Evolutionary conservation across 2,113 vertebrate species (phyloP).

Genomic region (Pluvialis apricaria): DNA sequence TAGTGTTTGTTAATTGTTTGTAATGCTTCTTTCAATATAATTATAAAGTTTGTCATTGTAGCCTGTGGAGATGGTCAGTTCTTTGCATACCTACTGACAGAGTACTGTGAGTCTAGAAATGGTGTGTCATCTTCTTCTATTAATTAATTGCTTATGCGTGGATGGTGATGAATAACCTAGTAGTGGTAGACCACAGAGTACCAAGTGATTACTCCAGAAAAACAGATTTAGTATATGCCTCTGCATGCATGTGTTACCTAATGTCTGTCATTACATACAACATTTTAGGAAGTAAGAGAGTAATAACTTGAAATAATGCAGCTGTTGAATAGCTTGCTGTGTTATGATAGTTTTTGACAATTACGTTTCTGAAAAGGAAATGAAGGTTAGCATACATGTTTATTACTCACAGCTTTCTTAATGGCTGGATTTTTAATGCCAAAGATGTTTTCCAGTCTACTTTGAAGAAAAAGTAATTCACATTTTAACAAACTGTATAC

Average conservation of each 20-base stretch:
- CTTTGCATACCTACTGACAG: neutral
- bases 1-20: neutral
- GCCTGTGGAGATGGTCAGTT: neutral
- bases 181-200: neutral
- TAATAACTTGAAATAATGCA: neutral
- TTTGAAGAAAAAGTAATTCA: neutral
- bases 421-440: neutral
- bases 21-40: neutral
- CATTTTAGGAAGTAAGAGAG: neutral
- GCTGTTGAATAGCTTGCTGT: neutral
- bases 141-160: constrained; percentile 14
- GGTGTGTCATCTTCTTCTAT: neutral
- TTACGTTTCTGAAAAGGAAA: neutral
- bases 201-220: neutral
- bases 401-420: neutral
- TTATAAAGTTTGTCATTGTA: neutral
- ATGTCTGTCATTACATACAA: neutral
- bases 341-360: neutral
- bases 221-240: neutral
- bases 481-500: neutral
- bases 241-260: neutral
- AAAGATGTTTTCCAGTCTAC: neutral
- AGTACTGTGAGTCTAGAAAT: neutral
- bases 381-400: neutral
- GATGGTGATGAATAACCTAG: neutral